phyloP scores from a whole-genome alignment of 2,888 invertebrate species.

The Carabus problematicus region DNA sequence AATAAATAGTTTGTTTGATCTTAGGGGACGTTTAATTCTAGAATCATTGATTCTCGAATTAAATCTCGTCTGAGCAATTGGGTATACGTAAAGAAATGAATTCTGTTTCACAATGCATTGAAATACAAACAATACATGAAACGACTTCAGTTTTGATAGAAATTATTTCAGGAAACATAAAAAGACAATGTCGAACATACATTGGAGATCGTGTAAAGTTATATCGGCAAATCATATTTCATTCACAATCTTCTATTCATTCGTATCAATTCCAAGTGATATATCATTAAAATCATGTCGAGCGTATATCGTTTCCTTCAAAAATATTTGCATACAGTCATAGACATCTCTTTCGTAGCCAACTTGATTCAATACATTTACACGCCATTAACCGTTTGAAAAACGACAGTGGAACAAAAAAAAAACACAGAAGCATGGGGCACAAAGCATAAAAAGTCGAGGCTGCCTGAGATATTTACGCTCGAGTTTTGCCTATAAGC shows the following conservation, averaged over 20 bases:
- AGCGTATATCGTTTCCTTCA: slow-evolving; percentile 1
- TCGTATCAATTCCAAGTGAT: no score
- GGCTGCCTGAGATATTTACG: slow-evolving; percentile 17
- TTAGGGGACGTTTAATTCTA: no score
- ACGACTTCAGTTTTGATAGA: no score
- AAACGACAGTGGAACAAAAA: slow-evolving; percentile 58
- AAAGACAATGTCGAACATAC: no score
- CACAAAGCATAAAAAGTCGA: slow-evolving; percentile 8
- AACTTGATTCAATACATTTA: slow-evolving; percentile 63
- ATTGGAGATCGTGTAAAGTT: neutral
- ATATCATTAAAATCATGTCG: no score
- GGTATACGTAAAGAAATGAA: neutral
- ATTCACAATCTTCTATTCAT: neutral
- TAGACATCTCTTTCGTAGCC: slow-evolving; percentile 64
- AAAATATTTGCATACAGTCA: slow-evolving; percentile 65
- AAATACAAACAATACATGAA: no score
- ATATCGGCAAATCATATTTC: neutral
- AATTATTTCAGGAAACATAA: no score
- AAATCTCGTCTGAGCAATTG: no score
- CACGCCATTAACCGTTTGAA: slow-evolving; percentile 69
- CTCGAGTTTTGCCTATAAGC: slow-evolving; percentile 12
- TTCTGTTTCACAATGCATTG: no score
- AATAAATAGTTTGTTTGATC: no score
- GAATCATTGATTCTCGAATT: no score
- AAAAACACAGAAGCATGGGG: slow-evolving; percentile 33